Percentiles rank a stretch among this genome's conserved stretches.
Evolutionary conservation across 2,888 invertebrate species (phyloP).

Genomic region (Halictus ligatus): DNA sequence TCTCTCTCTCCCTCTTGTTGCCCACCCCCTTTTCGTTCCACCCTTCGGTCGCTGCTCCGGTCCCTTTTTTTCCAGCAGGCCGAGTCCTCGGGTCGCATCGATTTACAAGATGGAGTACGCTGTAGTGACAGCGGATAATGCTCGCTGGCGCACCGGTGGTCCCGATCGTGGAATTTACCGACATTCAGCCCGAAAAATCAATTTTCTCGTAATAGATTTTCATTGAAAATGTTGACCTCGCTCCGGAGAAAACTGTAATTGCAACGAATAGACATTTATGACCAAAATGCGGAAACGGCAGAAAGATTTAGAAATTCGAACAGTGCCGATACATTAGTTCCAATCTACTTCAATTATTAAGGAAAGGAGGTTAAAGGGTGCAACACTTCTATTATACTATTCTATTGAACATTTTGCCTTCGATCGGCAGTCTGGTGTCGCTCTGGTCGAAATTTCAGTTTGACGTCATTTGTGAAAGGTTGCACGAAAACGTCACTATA

Average conservation of each 20-base stretch:
- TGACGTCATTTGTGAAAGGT: not conserved
- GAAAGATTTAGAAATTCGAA: not conserved
- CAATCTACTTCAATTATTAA: not conserved
- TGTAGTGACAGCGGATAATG: slow-evolving; percentile 49
- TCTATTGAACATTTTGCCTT: not conserved
- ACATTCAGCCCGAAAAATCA: not conserved
- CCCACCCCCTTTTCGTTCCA: too few relatives aligned
- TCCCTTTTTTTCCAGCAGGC: slow-evolving; percentile 27
- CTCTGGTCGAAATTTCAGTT: not conserved
- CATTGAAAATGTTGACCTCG: not conserved
- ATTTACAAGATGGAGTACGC: slow-evolving; percentile 47
- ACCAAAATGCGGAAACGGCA: too few relatives aligned
- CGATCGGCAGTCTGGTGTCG: not conserved
- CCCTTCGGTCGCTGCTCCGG: not conserved
- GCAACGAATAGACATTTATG: not conserved
- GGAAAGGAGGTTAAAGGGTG: too few relatives aligned
- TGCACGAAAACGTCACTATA: not conserved
- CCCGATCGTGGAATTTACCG: not conserved
- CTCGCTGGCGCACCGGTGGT: slow-evolving; percentile 5
- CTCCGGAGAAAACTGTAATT: not conserved
- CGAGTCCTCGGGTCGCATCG: slow-evolving; percentile 32
- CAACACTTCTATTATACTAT: too few relatives aligned
- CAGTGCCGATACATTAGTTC: too few relatives aligned
- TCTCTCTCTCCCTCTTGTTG: not conserved
- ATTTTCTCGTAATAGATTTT: not conserved